These are phyloP conservation scores for Notamacropus eugenii DNA, from an alignment of 2,797 vertebrate species.

Conservation along the genomic window DNA sequence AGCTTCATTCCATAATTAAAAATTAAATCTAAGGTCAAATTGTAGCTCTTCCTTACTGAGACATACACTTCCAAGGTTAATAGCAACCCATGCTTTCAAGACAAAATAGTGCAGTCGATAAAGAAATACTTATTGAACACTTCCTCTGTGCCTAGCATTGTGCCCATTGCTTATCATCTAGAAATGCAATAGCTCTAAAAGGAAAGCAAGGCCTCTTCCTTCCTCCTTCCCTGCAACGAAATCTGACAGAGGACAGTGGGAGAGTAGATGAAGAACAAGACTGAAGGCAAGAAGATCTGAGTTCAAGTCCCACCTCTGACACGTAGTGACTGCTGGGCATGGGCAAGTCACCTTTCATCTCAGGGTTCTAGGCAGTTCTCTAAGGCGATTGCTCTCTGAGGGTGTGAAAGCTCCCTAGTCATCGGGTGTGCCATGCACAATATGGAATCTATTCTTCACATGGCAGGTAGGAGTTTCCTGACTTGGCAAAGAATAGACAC, in stretches of 20 bases:
- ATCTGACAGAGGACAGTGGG: neutral
- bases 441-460: neutral
- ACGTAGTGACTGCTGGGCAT: neutral
- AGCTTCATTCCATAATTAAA: constrained; percentile 41
- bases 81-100: constrained; percentile 13
- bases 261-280: neutral
- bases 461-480: neutral
- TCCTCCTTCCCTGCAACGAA: neutral
- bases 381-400: neutral
- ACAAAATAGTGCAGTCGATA: neutral
- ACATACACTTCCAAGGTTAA: constrained; percentile 30
- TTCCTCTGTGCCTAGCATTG: neutral
- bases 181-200: constrained; percentile 39
- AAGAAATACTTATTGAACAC: constrained; percentile 2
- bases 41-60: neutral
- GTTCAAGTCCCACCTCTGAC: neutral
- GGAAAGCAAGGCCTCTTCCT: constrained; percentile 9
- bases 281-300: neutral
- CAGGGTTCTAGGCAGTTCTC: neutral
- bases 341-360: neutral
- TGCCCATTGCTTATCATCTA: neutral
- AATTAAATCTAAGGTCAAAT: constrained; percentile 35
- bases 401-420: neutral
- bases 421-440: neutral
- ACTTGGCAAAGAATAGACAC: neutral